Evolutionary conservation across 2,113 vertebrate genomes (phyloP).

Genomic region (Glaucomys volans): DNA sequence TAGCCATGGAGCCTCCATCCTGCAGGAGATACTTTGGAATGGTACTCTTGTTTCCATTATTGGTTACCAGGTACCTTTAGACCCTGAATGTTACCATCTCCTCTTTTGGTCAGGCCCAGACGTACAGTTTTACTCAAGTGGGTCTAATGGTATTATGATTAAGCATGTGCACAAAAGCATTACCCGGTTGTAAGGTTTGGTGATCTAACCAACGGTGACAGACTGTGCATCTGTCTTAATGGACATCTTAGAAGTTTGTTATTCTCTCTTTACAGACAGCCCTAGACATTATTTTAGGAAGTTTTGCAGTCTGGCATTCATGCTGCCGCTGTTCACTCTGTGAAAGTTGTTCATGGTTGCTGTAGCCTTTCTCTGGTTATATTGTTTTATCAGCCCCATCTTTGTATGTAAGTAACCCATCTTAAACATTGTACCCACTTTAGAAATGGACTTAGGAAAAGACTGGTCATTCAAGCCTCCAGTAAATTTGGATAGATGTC

Average conservation of each 20-base stretch:
- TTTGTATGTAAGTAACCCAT: conserved; percentile 34
- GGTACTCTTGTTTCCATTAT: neutral
- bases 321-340: neutral
- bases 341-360: conserved; percentile 5
- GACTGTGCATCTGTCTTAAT: conserved; percentile 22
- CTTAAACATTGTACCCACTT: neutral
- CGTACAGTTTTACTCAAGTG: neutral
- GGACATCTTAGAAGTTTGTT: conserved; percentile 37
- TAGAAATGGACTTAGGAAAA: conserved; percentile 54
- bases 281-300: conserved; percentile 4
- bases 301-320: neutral
- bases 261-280: conserved; percentile 26
- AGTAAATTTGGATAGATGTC: conserved; percentile 21
- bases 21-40: neutral
- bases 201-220: conserved; percentile 18
- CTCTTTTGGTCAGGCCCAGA: neutral
- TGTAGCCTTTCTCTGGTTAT: neutral
- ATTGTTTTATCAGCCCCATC: neutral
- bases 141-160: neutral
- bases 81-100: conserved; percentile 8
- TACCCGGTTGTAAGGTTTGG: neutral
- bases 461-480: conserved; percentile 6
- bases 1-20: neutral
- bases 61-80: conserved; percentile 52
- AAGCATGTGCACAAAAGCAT: neutral